These are phyloP conservation scores for Pediacus dermestoides DNA, from an alignment of 2,888 invertebrate genomes.

Conservation along the genomic window DNA sequence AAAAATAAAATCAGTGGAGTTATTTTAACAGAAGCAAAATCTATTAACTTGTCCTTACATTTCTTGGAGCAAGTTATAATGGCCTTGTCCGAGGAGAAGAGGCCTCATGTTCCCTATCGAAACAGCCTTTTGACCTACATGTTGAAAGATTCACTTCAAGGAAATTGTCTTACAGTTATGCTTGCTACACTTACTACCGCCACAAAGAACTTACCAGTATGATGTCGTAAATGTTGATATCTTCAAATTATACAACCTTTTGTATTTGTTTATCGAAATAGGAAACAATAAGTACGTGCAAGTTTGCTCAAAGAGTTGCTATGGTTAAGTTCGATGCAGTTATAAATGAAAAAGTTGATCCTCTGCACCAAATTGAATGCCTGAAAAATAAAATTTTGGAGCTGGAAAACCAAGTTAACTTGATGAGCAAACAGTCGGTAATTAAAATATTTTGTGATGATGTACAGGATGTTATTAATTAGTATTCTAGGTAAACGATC, in stretches of 20 bases:
- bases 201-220: slow-evolving; percentile 31
- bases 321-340: slow-evolving; percentile 50
- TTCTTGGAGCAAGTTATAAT: slow-evolving; percentile 54
- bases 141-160: slow-evolving; percentile 54
- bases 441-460: no score
- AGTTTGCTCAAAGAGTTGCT: slow-evolving; percentile 55
- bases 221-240: slow-evolving; percentile 13
- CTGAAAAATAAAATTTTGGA: slow-evolving; percentile 48
- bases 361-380: slow-evolving; percentile 48
- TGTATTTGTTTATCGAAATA: slow-evolving; percentile 24
- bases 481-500: no score
- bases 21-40: slow-evolving; percentile 52
- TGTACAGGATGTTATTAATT: no score
- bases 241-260: not conserved
- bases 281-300: slow-evolving; percentile 56
- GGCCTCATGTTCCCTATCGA: slow-evolving; percentile 50
- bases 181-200: slow-evolving; percentile 46
- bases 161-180: slow-evolving; percentile 56
- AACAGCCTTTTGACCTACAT: slow-evolving; percentile 56
- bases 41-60: slow-evolving; percentile 56
- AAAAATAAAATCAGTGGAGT: slow-evolving; percentile 51
- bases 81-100: slow-evolving; percentile 44
- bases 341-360: slow-evolving; percentile 47
- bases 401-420: slow-evolving; percentile 27
- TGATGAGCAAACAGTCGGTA: no score